A percentile compares a stretch with the other conserved stretches of the same genome.
Evolutionary conservation across 2,797 vertebrate species (phyloP).

Genomic region (Danionella dracula): DNA sequence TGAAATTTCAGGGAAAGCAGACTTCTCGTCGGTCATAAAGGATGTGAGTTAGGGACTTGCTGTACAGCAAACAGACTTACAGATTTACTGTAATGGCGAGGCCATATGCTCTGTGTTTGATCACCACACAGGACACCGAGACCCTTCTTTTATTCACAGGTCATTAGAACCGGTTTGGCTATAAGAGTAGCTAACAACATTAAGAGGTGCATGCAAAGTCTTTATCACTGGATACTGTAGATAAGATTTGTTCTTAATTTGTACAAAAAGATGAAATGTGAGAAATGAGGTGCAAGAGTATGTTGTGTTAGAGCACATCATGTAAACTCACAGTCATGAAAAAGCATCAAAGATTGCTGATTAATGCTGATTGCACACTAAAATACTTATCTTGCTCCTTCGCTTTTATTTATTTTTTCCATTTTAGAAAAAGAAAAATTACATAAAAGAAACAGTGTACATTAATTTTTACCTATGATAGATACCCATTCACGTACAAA

Average conservation of each 20-base stretch:
- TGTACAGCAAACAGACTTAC: conserved; percentile 53
- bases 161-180: conserved; percentile 19
- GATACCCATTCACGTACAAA: too few species aligned
- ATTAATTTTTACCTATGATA: too few species aligned
- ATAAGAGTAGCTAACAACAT: neutral
- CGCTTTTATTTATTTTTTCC: too few species aligned
- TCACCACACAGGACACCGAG: conserved; percentile 41
- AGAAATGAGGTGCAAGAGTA: conserved; percentile 32
- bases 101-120: conserved; percentile 69
- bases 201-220: conserved; percentile 14
- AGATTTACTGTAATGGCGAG: neutral
- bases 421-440: too few species aligned
- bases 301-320: neutral
- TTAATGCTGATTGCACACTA: neutral
- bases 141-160: conserved; percentile 48
- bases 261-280: conserved; percentile 16
- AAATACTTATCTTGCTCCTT: too few species aligned
- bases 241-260: too few species aligned
- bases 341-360: neutral
- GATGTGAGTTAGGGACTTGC: conserved; percentile 10
- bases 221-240: too few species aligned
- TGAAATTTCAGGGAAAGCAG: neutral
- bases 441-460: too few species aligned
- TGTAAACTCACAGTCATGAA: neutral
- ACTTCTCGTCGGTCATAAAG: neutral